Percentiles rank a stretch among this genome's conserved stretches.
phyloP scores from a whole-genome alignment of 64 coral and sea anemone genomes.

The Platygyra sinensis region DNA sequence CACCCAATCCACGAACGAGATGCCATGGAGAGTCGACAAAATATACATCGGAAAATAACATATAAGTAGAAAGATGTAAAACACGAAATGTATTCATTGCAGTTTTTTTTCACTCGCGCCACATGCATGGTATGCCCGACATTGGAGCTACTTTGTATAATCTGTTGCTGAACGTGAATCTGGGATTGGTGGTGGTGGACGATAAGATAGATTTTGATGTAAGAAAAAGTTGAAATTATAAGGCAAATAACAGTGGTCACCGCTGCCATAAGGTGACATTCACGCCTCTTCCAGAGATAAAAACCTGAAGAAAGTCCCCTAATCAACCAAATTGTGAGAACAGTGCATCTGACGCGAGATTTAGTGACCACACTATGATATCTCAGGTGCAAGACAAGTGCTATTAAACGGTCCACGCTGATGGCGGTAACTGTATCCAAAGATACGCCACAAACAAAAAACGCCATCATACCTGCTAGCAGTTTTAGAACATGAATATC shows the following conservation, averaged over 20 bases:
- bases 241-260: background rate
- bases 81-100: background rate
- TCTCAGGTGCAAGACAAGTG: background rate
- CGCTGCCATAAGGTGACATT: background rate
- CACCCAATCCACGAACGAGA: background rate
- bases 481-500: background rate
- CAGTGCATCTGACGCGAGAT: background rate
- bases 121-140: background rate
- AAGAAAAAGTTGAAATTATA: background rate
- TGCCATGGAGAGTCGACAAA: background rate
- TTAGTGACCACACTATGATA: background rate
- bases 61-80: background rate
- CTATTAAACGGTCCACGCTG: constrained; percentile 14
- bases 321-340: background rate
- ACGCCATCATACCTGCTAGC: background rate
- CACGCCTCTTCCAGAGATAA: background rate
- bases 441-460: background rate
- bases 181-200: background rate
- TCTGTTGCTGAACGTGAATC: background rate
- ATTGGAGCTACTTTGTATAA: background rate
- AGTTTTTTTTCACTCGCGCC: background rate
- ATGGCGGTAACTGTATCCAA: background rate
- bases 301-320: background rate
- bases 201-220: background rate
- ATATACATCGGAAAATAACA: constrained; percentile 3